phyloP scores from a whole-genome alignment of 2,113 vertebrate genomes.

The Python bivittatus region DNA sequence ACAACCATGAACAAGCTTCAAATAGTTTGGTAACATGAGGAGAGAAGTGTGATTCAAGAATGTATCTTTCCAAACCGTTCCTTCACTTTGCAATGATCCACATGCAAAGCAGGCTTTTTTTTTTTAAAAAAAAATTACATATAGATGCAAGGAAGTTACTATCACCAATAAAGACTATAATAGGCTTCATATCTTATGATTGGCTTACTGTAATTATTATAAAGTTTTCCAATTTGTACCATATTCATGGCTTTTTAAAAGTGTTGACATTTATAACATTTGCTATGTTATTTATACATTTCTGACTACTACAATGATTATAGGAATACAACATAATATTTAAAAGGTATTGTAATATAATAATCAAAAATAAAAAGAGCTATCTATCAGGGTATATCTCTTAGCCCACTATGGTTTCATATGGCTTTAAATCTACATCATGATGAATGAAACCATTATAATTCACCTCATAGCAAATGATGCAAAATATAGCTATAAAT shows the following conservation, averaged over 20 bases:
- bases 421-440: background rate
- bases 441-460: too few relatives aligned
- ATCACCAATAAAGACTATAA: conserved; percentile 16
- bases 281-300: background rate
- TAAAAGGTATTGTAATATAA: background rate
- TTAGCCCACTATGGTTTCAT: background rate
- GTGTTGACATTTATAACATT: background rate
- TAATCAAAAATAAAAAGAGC: background rate
- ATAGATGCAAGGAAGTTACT: background rate
- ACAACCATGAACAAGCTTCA: background rate
- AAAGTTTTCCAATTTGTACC: background rate
- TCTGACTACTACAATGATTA: background rate
- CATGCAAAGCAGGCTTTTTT: background rate
- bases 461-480: conserved; percentile 1
- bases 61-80: background rate
- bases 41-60: background rate
- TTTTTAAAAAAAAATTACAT: background rate
- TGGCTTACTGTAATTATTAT: conserved; percentile 2
- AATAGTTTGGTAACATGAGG: background rate
- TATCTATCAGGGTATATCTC: background rate
- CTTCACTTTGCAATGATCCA: too few relatives aligned
- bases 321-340: background rate
- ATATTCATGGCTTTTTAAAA: background rate
- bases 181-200: conserved; percentile 2
- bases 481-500: conserved; percentile 16